Conservation (phyloP, 2,797 vertebrate species). For the Vultur gryphus region DNA sequence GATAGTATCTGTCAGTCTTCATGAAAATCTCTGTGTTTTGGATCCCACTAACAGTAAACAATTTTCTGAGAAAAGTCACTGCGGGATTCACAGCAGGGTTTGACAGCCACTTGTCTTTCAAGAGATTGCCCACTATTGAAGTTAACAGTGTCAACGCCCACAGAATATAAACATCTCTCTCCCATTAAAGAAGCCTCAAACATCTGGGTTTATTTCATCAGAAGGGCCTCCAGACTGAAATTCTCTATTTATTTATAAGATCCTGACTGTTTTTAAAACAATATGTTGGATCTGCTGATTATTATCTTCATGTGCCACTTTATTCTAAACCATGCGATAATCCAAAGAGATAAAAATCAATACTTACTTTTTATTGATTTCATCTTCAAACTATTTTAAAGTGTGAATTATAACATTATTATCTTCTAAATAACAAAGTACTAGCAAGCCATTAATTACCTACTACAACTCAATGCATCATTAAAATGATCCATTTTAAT, state of each 20-base stretch:
- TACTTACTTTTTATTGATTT: neutral
- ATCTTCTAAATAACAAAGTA: neutral
- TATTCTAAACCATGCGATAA: neutral
- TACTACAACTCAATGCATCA: neutral
- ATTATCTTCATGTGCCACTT: neutral
- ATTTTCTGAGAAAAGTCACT: conserved; percentile 36
- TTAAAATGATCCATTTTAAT: neutral
- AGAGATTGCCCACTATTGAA: neutral
- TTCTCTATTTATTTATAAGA: neutral
- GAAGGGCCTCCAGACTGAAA: neutral
- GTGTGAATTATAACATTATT: neutral
- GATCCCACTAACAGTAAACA: conserved; percentile 19
- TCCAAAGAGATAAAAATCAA: neutral
- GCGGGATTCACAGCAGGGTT: conserved; percentile 27
- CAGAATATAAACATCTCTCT: neutral
- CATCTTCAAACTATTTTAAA: neutral
- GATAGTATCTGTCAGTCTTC: conserved; percentile 19
- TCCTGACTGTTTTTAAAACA: neutral
- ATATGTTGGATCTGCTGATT: neutral
- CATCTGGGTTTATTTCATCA: neutral
- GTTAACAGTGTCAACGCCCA: neutral
- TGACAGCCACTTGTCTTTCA: conserved; percentile 47
- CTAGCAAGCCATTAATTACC: conserved; percentile 1
- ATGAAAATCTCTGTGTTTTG: conserved; percentile 30
- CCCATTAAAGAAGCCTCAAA: neutral